Base-by-base conservation (phyloP, 2,797 vertebrate genomes). In the Pelodytes ibericus region DNA sequence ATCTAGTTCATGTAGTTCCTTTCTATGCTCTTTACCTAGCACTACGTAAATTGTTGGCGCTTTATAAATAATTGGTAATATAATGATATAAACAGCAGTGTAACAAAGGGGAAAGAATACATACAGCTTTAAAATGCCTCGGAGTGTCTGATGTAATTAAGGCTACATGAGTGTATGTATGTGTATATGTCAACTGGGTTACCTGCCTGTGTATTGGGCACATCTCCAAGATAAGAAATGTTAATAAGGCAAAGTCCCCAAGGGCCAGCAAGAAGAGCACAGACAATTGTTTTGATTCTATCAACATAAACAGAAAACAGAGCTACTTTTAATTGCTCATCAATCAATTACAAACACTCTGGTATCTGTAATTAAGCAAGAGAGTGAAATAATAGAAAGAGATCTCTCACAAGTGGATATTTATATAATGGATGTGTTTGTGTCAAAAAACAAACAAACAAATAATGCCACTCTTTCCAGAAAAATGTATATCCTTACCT, bases 271-370 rank as follows among this genome's bases (percentile, higher is more conserved):
- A 78, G 31, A 22, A 20, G 62, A 68, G 44, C 64, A 63, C 71
- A 79, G 70, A 79, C 76, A 73, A 74, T 74, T 79, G 64, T 79
- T 79, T 79, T 57, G 64, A 74, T 71, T 79, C 57, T 79, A 68
- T 74, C 71, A 79, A 74, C 77, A 74, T 73, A 73, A 79, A 79
- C 77, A 79, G 71, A 73, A 79, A 72, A 79, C 71, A 79, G 77
- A 73, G 51, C 63, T 24, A 71, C 77, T 79, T 79, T 73, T 79
- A 79, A 79, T 79, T 73, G 77, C 70, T 72, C 69, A 72, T 67
- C 77, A 79, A 79, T 79, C 71, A 79, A 79, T 79, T 79, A 79
- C 68, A 64, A 69, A 63, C 47, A 74, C 71, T 22, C 58, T 63
- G 70, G 57, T 69, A 73, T 79, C 63, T 79, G 71, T 74, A 79